These are phyloP conservation scores for Aselliscus stoliczkanus DNA, from an alignment of 2,797 vertebrate species.

Conservation along the genomic window DNA sequence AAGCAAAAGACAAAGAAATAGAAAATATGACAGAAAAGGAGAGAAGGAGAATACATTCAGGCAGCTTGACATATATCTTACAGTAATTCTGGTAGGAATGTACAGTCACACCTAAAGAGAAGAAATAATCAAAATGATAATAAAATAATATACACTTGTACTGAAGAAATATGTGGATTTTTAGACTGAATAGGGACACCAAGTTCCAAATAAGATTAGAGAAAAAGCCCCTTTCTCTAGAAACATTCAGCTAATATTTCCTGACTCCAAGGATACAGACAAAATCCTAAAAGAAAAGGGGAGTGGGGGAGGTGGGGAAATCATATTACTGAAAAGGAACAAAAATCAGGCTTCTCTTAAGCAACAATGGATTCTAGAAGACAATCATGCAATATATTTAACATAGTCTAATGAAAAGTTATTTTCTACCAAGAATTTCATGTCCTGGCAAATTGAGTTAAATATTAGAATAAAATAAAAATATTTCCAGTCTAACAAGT, in stretches of 20 bases:
- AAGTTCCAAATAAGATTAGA: not conserved
- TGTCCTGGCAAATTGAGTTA: not conserved
- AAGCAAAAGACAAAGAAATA: not conserved
- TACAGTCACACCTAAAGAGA: not conserved
- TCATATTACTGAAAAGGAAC: not conserved
- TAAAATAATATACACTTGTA: not conserved
- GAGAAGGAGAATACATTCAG: not conserved
- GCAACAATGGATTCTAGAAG: not conserved
- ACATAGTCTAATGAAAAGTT: not conserved
- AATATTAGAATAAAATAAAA: slow-evolving; percentile 17
- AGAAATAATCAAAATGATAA: not conserved
- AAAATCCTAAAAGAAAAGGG: not conserved
- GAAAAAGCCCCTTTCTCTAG: not conserved
- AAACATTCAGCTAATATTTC: not conserved
- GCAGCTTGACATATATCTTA: not conserved
- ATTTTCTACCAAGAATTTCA: slow-evolving; percentile 2
- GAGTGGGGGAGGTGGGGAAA: not conserved
- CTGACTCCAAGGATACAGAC: not conserved
- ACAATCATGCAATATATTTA: not conserved
- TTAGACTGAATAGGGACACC: not conserved
- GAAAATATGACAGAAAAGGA: not conserved
- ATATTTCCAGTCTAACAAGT: not conserved
- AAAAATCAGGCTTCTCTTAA: not conserved
- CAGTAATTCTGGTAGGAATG: not conserved
- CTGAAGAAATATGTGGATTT: not conserved